Evolutionary conservation across 2,113 vertebrate species (phyloP).

Genomic region (Nerophis lumbriciformis): DNA sequence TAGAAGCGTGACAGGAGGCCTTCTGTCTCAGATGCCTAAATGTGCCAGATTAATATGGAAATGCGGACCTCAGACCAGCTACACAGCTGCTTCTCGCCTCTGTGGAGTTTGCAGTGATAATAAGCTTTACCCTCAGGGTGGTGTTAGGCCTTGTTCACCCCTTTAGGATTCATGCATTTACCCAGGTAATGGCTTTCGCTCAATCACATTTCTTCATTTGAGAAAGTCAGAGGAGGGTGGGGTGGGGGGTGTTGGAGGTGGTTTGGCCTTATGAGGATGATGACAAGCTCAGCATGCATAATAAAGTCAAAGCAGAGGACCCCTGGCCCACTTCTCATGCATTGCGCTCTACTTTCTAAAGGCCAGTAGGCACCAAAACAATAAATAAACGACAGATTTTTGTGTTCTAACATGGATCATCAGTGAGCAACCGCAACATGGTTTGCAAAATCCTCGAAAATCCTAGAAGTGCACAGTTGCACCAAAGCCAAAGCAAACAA

Average conservation of each 20-base stretch:
- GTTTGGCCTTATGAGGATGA: conserved; percentile 43
- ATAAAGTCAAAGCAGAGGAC: conserved; percentile 36
- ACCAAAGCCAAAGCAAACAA: conserved; percentile 7
- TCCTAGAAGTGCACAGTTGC: not conserved
- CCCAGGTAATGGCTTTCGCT: conserved; percentile 69
- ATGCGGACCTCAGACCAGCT: conserved; percentile 51
- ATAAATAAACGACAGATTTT: conserved; percentile 27
- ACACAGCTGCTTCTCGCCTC: conserved; percentile 39
- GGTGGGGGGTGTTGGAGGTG: conserved; percentile 9
- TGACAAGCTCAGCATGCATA: conserved; percentile 52
- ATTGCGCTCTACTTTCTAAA: conserved; percentile 23
- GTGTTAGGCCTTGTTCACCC: conserved; percentile 61
- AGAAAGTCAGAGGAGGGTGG: conserved; percentile 48
- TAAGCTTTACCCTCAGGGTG: conserved; percentile 65
- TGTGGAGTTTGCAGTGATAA: conserved; percentile 62
- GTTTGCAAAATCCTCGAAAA: conserved; percentile 4
- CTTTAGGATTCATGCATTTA: conserved; percentile 72
- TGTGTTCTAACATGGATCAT: conserved; percentile 23
- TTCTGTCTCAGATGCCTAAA: conserved; percentile 63
- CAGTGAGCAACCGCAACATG: conserved; percentile 19
- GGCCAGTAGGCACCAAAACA: conserved; percentile 3
- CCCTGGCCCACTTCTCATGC: conserved; percentile 15
- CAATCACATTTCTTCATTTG: conserved; percentile 69
- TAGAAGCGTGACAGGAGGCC: conserved; percentile 53
- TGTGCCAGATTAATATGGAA: conserved; percentile 71